Evolutionary conservation across 2,113 vertebrate genomes (phyloP), one percentile per base, ranked within the genome.

Genomic region (Neotoma lepida): DNA sequence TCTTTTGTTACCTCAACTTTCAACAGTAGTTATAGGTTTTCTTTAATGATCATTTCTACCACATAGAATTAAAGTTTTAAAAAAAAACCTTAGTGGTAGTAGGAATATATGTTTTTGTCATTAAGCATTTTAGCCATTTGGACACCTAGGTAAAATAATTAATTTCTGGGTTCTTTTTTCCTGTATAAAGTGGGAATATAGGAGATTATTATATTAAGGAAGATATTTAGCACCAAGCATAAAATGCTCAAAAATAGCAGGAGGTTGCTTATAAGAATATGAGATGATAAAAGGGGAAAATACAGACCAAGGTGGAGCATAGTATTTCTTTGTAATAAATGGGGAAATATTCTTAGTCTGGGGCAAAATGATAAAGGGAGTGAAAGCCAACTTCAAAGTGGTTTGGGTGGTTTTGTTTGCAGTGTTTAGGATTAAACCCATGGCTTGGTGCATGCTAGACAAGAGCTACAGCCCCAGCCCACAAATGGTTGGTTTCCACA

Each of bases 121-220:
- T 96, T 92, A 95, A 76, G 10, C 9, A 82, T 87, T 93, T 92
- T 90, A 86, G 33, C 86, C 56, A 95, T 94, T 90, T 96, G n/a
- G 17, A 68, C 89, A 49, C 58, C 87, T 82, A 77, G 77, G 8
- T 89, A 82, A 86, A 89, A 51, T 51, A 51, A 51, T 51, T 89
- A 24, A 54, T 94, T 91, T 92, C 68, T 76, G 28, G 61, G 51
- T 91, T 20, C 30, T n/a, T 49, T 96, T 93, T 80, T 49, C 26
- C 24, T 86, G 3, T 81, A 6, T 94, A 61, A 61, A 68, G 49
- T 86, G 39, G 14, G 30, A 91, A 46, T 85, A 15, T 88, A 64
- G 14, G 4, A 78, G 39, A 81, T 51, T 76, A 28, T 68, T 44
- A n/a, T 46, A 70, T 90, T 86, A 92, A 87, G 33, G 96, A 35